phyloP scores from a whole-genome alignment of 2,113 vertebrate genomes.

The Alouatta palliata region DNA sequence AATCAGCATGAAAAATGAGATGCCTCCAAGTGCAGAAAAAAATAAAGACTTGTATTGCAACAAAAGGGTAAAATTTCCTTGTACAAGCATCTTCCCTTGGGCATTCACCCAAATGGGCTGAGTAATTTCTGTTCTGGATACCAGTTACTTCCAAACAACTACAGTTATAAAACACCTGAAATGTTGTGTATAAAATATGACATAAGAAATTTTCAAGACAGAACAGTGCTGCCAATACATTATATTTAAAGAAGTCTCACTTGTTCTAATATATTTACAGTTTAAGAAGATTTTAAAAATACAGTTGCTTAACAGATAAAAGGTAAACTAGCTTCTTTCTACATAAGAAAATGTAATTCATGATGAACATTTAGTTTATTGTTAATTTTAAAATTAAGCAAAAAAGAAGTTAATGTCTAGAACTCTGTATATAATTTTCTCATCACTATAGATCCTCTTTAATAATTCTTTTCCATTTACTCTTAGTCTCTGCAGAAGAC shows the following conservation, averaged over 20 bases:
- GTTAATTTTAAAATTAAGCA: neutral
- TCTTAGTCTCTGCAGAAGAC: neutral
- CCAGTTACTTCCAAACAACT: slow-evolving; percentile 86
- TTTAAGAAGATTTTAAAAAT: slow-evolving; percentile 15
- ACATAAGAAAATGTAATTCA: neutral
- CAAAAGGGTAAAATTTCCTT: slow-evolving; percentile 88
- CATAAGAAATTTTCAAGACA: neutral
- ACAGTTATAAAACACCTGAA: slow-evolving; percentile 94
- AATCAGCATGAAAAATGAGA: slow-evolving; percentile 85
- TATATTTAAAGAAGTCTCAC: slow-evolving; percentile 23
- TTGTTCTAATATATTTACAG: neutral
- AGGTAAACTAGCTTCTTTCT: neutral
- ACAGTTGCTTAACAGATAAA: neutral
- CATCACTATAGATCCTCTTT: neutral
- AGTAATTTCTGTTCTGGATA: slow-evolving; percentile 82
- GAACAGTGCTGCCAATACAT: neutral
- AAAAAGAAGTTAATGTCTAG: neutral
- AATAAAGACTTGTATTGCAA: slow-evolving; percentile 85
- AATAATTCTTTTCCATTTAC: neutral
- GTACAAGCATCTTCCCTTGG: slow-evolving; percentile 84
- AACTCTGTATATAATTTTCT: neutral
- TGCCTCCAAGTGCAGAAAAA: slow-evolving; percentile 82
- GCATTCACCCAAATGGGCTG: slow-evolving; percentile 89
- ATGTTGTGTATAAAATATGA: slow-evolving; percentile 50
- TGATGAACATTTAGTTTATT: neutral